Evolutionary conservation across 2,113 vertebrate species (phyloP).

Genomic region (Vulpes ferrilata): DNA sequence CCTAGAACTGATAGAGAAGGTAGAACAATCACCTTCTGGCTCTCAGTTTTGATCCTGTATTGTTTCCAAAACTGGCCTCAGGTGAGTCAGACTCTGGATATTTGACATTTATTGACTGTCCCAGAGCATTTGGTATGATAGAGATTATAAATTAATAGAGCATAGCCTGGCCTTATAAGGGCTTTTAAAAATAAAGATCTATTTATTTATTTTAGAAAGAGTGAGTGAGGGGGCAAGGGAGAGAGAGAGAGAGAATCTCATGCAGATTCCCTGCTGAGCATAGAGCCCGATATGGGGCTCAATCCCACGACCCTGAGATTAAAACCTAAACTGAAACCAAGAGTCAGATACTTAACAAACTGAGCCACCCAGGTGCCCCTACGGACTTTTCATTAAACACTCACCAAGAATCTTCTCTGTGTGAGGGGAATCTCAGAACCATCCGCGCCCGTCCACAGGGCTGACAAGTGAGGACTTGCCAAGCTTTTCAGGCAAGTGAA

Average conservation of each 20-base stretch:
- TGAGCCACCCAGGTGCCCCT: neutral
- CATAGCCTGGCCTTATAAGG: neutral
- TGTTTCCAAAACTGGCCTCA: slow-evolving; percentile 24
- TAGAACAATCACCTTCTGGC: neutral
- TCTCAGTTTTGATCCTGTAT: neutral
- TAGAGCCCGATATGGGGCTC: neutral
- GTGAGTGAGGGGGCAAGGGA: neutral
- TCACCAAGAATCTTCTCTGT: slow-evolving; percentile 19
- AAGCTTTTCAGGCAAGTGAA: slow-evolving; percentile 36
- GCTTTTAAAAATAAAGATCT: neutral
- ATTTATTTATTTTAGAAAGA: neutral
- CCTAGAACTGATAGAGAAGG: neutral
- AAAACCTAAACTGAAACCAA: neutral
- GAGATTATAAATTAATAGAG: slow-evolving; percentile 29
- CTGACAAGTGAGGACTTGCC: slow-evolving; percentile 9
- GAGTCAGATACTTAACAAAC: neutral
- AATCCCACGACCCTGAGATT: neutral
- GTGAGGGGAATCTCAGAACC: neutral
- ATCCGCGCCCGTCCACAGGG: neutral
- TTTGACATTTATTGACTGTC: slow-evolving; percentile 6
- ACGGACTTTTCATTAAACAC: slow-evolving; percentile 43
- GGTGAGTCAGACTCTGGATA: neutral
- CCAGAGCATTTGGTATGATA: neutral
- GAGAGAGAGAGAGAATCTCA: neutral
- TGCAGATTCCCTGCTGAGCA: neutral